Evolutionary conservation across 2,113 vertebrate species (phyloP), one percentile per base, ranked within the genome.

Genomic region (Megaptera novaeangliae): DNA sequence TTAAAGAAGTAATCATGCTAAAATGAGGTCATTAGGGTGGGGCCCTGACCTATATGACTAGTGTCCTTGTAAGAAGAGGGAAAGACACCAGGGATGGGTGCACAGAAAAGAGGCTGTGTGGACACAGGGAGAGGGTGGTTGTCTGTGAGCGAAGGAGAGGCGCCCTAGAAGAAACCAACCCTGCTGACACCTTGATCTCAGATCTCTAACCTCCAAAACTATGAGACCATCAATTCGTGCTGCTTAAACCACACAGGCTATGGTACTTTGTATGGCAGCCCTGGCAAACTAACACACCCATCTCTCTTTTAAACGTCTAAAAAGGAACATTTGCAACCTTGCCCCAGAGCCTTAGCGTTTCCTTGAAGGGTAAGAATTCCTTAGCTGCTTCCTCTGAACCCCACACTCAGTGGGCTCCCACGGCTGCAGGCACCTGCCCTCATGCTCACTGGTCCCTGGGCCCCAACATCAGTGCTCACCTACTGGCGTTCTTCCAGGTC

Each of bases 401-500:
- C 1, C 11, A 5, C n/a, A 21, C 1, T 8, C 2, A 1, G 0
- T 23, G 11, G 55, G 77, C 8, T 21, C 57, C 71, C 46, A 6
- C 6, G 9, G 71, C 27, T 34, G 18, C 64, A 9, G 23, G 59
- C 36, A 29, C 20, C 15, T 8, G 8, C 34, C 49, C 75, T 14
- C 13, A 2, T 1, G 18, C 14, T 9, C 41, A 0, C 0, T 1
- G 44, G 31, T 14, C 31, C 81, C 69, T 15, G 3, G 68, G 5
- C 4, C 52, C 77, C 66, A 18, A 46, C 8, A 2, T 4, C 31
- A 25, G 87, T 46, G 39, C 98, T 64, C 49, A 99, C 99, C 98
- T 91, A 14, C 90, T 96, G 96, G 92, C 81, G 3, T 83, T 97
- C 91, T 95, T 98, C 98, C 98, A 99, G 0, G 98, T 98, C 0